phyloP scores from a whole-genome alignment of 1,140 invertebrate species.

The Mesaphorura yosii region DNA sequence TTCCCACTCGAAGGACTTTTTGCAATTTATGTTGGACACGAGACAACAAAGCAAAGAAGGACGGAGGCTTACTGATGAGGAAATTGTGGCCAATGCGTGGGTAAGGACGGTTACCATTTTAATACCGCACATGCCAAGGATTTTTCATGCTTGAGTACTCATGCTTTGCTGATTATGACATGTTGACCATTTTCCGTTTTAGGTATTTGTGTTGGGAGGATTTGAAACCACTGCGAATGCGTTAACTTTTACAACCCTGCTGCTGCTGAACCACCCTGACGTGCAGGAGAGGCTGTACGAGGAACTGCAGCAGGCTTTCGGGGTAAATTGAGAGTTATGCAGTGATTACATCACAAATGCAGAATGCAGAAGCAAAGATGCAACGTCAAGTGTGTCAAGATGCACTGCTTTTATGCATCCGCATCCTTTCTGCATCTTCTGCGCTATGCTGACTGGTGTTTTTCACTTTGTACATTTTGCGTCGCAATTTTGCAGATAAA shows the following conservation, averaged over 20 bases:
- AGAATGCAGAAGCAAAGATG: neutral
- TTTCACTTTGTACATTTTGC: no score
- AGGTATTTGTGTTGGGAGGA: slow-evolving; percentile 41
- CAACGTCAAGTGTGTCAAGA: no score
- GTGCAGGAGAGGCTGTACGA: slow-evolving; percentile 39
- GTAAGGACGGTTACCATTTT: neutral
- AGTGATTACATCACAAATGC: neutral
- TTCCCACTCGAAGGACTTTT: slow-evolving; percentile 8
- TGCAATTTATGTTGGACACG: slow-evolving; percentile 24
- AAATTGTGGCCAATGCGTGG: slow-evolving; percentile 38
- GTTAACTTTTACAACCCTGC: slow-evolving; percentile 39
- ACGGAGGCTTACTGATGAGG: slow-evolving; percentile 34
- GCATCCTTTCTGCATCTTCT: no score
- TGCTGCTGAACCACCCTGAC: slow-evolving; percentile 39
- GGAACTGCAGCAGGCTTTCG: slow-evolving; percentile 18
- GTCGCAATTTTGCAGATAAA: slow-evolving; percentile 30
- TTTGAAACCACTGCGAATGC: slow-evolving; percentile 42
- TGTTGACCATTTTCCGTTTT: no score
- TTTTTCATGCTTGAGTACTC: slow-evolving; percentile 30
- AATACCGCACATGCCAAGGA: slow-evolving; percentile 21
- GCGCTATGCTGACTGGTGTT: no score
- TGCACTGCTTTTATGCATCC: no score
- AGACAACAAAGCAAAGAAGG: slow-evolving; percentile 8
- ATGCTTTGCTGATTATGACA: no score
- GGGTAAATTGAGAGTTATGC: slow-evolving; percentile 9